phyloP scores from a whole-genome alignment of 2,797 vertebrate genomes.

The Hapalemur alaotrensis region DNA sequence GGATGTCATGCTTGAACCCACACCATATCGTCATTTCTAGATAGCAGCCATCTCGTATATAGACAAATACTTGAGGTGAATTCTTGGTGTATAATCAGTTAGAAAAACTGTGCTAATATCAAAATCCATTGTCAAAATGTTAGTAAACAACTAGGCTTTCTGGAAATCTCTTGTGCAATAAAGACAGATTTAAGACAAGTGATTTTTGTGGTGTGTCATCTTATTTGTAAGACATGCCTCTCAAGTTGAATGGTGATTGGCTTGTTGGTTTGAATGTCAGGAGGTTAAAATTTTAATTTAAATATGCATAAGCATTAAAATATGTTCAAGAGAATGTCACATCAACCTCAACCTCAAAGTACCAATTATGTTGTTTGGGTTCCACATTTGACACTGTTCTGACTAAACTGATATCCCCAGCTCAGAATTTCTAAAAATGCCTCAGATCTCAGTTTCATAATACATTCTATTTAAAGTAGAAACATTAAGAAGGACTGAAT shows the following conservation, averaged over 20 bases:
- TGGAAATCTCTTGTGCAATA: background rate
- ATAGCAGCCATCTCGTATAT: background rate
- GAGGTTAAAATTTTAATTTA: slow-evolving; percentile 66
- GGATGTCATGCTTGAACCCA: background rate
- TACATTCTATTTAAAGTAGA: slow-evolving; percentile 59
- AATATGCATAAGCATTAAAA: slow-evolving; percentile 59
- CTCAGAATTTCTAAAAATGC: slow-evolving; percentile 60
- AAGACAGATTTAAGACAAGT: background rate
- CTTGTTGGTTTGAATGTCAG: slow-evolving; percentile 31
- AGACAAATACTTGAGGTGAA: background rate
- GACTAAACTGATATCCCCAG: slow-evolving; percentile 30
- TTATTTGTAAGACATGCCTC: background rate
- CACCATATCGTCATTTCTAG: background rate
- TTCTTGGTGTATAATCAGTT: background rate
- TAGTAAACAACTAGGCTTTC: background rate
- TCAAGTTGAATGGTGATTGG: background rate
- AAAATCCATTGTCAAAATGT: slow-evolving; percentile 3
- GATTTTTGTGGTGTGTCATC: background rate
- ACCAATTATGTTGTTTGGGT: slow-evolving; percentile 54
- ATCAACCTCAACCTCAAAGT: slow-evolving; percentile 38
- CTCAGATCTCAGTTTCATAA: slow-evolving; percentile 22
- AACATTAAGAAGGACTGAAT: slow-evolving; percentile 49
- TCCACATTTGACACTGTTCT: slow-evolving; percentile 58
- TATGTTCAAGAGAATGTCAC: slow-evolving; percentile 43
- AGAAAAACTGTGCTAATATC: background rate